These are phyloP conservation scores for Phalangium opilio DNA, from an alignment of 2,888 invertebrate species.

Conservation along the genomic window DNA sequence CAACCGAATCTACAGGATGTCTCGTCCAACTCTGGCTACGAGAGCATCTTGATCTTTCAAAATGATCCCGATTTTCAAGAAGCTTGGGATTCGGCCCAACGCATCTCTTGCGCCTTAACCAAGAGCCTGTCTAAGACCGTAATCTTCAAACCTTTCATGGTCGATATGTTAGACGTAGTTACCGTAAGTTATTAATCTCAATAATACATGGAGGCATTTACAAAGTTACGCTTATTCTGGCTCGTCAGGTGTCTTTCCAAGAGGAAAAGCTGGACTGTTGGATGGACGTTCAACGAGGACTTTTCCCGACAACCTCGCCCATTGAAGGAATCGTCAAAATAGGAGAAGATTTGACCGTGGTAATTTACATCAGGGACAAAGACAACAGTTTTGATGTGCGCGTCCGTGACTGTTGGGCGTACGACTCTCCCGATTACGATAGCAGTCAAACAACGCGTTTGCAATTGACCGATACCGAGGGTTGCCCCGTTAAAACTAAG, in stretches of 20 bases:
- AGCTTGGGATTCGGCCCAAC: constrained; percentile 22
- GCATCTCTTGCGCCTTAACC: constrained; percentile 19
- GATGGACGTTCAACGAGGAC: constrained; percentile 42
- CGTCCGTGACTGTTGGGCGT: constrained; percentile 55
- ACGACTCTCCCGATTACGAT: constrained; percentile 38
- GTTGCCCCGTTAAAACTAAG: constrained; percentile 25
- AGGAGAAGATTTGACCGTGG: constrained; percentile 50
- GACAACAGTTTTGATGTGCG: constrained; percentile 46
- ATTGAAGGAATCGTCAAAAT: constrained; percentile 47
- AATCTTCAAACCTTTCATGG: constrained; percentile 22
- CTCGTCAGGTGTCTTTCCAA: constrained; percentile 15
- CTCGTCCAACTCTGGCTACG: constrained; percentile 3
- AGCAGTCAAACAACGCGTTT: constrained; percentile 18
- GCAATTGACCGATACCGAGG: constrained; percentile 22
- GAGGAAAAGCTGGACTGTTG: constrained; percentile 51
- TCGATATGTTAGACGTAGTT: constrained; percentile 20
- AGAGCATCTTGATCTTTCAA: constrained; percentile 24
- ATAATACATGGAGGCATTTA: no score
- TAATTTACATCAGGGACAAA: constrained; percentile 47
- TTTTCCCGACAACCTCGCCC: constrained; percentile 35
- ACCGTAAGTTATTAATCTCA: constrained; percentile 3
- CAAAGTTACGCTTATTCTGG: no score
- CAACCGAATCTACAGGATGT: neutral
- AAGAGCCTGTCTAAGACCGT: constrained; percentile 18
- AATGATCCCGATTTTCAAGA: constrained; percentile 22